Evolutionary conservation across 2,888 invertebrate genomes (phyloP).

Genomic region (Abscondita cerata): DNA sequence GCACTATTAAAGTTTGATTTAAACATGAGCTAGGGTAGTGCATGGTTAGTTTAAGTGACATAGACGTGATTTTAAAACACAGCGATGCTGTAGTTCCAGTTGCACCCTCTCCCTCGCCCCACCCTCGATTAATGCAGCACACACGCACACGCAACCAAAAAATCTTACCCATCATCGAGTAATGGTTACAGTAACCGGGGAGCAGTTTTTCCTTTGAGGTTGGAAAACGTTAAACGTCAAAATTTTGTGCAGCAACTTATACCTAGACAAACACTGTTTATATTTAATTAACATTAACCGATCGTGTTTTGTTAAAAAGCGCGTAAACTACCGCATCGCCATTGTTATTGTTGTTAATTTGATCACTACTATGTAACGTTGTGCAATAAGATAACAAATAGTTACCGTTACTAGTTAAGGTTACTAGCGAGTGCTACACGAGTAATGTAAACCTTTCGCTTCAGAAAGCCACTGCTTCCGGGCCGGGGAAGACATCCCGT

Average conservation of each 20-base stretch:
- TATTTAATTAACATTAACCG: too few relatives aligned
- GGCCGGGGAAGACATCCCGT: conserved; percentile 65
- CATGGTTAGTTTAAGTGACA: neutral
- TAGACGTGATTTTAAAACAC: conserved; percentile 6
- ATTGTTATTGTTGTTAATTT: neutral
- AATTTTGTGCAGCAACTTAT: neutral
- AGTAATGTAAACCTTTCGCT: conserved; percentile 72
- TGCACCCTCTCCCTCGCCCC: too few relatives aligned
- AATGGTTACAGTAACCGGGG: neutral
- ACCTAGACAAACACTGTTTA: neutral
- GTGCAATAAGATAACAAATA: conserved; percentile 44
- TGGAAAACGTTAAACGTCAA: conserved; percentile 3
- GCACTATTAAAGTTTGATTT: neutral
- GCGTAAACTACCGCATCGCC: conserved; percentile 17
- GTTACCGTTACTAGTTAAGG: conserved; percentile 52
- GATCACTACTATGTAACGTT: conserved; percentile 13
- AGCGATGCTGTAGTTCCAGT: neutral
- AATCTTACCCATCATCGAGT: neutral
- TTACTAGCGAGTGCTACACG: conserved; percentile 64
- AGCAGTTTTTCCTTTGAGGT: neutral
- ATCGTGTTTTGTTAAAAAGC: too few relatives aligned
- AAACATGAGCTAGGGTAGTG: neutral
- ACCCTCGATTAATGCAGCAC: too few relatives aligned
- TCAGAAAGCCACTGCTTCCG: conserved; percentile 70
- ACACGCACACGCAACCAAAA: neutral